Percentiles rank a stretch among this genome's conserved stretches.
Evolutionary conservation across 2,113 vertebrate genomes (phyloP).

Genomic region (Stercorarius parasiticus): DNA sequence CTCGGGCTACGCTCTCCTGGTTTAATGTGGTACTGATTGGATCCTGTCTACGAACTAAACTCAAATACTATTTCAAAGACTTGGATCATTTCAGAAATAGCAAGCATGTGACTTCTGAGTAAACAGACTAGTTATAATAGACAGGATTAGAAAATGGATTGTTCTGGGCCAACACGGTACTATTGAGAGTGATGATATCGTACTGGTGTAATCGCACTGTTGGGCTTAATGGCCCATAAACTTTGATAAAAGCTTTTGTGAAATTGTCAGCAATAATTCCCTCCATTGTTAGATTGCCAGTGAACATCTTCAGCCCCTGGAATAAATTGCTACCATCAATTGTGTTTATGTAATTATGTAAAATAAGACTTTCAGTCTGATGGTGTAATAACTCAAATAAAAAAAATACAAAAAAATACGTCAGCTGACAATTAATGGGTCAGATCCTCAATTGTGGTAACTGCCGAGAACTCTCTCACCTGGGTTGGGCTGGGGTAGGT

Average conservation of each 20-base stretch:
- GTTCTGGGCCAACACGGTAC: neutral
- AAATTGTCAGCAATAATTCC: conserved; percentile 29
- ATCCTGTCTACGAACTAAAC: neutral
- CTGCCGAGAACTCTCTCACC: neutral
- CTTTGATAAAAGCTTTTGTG: conserved; percentile 40
- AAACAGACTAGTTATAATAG: neutral
- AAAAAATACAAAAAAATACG: neutral
- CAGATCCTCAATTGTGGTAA: neutral
- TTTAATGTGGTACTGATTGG: neutral
- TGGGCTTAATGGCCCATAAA: conserved; percentile 41
- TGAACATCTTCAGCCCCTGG: neutral
- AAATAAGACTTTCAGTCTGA: neutral
- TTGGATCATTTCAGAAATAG: neutral
- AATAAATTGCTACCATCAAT: conserved; percentile 1
- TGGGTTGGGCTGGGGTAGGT: neutral
- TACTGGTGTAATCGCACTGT: neutral
- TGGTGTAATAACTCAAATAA: neutral
- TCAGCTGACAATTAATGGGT: neutral
- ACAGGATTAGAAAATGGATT: conserved; percentile 1
- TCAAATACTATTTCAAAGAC: neutral
- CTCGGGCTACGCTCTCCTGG: neutral
- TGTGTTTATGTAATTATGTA: neutral
- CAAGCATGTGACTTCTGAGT: neutral
- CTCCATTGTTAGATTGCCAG: neutral
- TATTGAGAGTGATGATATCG: neutral